A percentile compares a stretch with the other conserved stretches of the same genome.
phyloP scores from a whole-genome alignment of 1,140 invertebrate genomes.

The Aphaenogaster floridana region DNA sequence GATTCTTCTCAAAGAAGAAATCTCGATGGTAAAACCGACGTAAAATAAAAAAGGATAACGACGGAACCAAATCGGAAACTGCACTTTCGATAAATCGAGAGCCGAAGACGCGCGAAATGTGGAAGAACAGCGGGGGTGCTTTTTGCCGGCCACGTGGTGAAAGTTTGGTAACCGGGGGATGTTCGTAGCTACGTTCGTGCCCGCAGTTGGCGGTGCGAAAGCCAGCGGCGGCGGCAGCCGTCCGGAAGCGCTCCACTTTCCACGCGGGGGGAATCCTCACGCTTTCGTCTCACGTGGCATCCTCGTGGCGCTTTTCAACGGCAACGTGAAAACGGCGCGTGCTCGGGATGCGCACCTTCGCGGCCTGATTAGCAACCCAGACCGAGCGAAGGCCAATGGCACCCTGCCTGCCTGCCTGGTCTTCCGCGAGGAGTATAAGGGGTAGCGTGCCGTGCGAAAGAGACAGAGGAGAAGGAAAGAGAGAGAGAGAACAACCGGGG shows the following conservation, averaged over 20 bases:
- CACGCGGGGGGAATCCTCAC: constrained; percentile 82
- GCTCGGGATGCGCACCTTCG: constrained; percentile 82
- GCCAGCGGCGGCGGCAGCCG: constrained; percentile 18
- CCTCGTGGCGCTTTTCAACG: constrained; percentile 77
- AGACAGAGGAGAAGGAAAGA: constrained; percentile 54
- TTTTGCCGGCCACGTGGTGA: constrained; percentile 50
- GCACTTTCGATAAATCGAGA: neutral
- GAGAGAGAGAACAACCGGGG: constrained; percentile 6
- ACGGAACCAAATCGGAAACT: neutral
- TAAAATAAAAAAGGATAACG: no score
- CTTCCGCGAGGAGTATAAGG: constrained; percentile 61
- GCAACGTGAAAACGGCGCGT: constrained; percentile 78
- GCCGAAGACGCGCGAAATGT: neutral
- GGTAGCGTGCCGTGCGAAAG: constrained; percentile 58
- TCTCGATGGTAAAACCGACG: neutral
- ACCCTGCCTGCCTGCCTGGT: constrained; percentile 71
- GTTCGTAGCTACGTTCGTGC: constrained; percentile 37
- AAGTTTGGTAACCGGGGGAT: constrained; percentile 65
- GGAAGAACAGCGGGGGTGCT: neutral
- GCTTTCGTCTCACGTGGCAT: constrained; percentile 79
- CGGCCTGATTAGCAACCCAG: constrained; percentile 82
- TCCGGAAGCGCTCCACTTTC: constrained; percentile 83
- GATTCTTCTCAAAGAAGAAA: neutral
- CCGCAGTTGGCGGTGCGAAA: constrained; percentile 48
- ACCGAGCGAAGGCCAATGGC: constrained; percentile 78